Percentiles rank a stretch among this genome's conserved stretches.
Conservation (phyloP, 2,888 invertebrate species). For the Cancer borealis region DNA sequence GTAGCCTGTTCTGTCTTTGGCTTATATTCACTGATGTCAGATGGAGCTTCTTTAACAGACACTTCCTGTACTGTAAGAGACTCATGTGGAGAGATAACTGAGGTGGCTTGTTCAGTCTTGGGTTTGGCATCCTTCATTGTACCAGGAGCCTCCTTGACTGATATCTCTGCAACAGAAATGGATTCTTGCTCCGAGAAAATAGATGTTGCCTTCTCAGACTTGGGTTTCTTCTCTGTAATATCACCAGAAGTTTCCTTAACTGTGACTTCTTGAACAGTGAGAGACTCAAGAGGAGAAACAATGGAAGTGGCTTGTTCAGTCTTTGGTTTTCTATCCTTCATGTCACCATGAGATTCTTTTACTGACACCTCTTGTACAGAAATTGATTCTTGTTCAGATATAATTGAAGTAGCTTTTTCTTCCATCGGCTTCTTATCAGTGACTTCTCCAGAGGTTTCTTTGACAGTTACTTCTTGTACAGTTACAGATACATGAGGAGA, state of each 20-base stretch:
- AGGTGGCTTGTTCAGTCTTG: constrained; percentile 78
- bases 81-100: constrained; percentile 51
- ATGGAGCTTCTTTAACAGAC: constrained; percentile 54
- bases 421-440: constrained; percentile 35
- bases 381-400: constrained; percentile 74
- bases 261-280: constrained; percentile 75
- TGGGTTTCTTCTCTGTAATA: constrained; percentile 56
- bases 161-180: constrained; percentile 79
- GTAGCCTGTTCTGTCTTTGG: constrained; percentile 55
- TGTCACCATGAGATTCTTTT: constrained; percentile 74
- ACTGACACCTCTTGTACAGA: constrained; percentile 79
- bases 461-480: constrained; percentile 75
- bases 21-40: constrained; percentile 38
- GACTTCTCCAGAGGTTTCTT: constrained; percentile 50
- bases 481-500: constrained; percentile 75
- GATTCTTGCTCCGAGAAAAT: constrained; percentile 56
- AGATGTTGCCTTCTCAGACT: constrained; percentile 49
- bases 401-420: constrained; percentile 50
- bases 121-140: constrained; percentile 69
- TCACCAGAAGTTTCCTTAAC: constrained; percentile 55
- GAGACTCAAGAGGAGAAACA: constrained; percentile 77
- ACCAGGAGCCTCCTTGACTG: constrained; percentile 55
- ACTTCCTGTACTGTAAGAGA: constrained; percentile 57
- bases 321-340: constrained; percentile 78
- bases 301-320: constrained; percentile 79